Base-by-base conservation (phyloP, 2,797 vertebrate species). In the Poecilia gillii region DNA sequence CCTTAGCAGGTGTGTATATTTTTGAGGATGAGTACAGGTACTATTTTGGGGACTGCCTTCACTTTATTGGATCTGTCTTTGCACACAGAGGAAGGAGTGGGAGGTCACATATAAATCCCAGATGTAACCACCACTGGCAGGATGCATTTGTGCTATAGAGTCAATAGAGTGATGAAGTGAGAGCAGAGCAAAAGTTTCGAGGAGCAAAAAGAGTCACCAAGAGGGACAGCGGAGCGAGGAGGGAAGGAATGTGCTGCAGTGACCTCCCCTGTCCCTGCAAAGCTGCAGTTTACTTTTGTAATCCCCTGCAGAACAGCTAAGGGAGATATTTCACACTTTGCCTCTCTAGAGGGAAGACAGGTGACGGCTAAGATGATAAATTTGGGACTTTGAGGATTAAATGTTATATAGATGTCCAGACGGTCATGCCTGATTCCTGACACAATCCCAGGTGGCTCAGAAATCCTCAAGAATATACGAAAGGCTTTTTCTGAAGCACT, bases 211-310 rank as follows among this genome's bases (percentile, higher is more conserved):
- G 72, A 70, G 49, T 76, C 62, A 76, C 39, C 11, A 46, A 76
- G 77, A 57, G 74, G 59, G 55, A 72, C 3, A 57, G 70, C 55
- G 57, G 72, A 6, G 20, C 36, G 20, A 5, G 46, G 31, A 2
- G 9, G n/a, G 11, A 51, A 49, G 39, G 14, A 28, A 33, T 23
- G 3, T 39, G 49, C 36, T 64, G 49, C 28, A 74, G 62, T 90
- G 91, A 95, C 92, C 89, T 90, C 82, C 83, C 57, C 82, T 88
- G 88, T 89, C 85, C 80, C 83, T 23, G 75, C 77, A 84, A 93
- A 89, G 88, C 87, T 87, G 89, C 88, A 87, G 87, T 94, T 93
- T 93, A 90, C 90, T 90, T 90, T 85, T 78, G 81, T 91, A 90
- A 93, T 92, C 91, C 88, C 88, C 85, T 59, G 18, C 80, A 81